These are phyloP conservation scores for Syrmaticus mikado DNA, from an alignment of 2,113 vertebrate species.

Conservation along the genomic window DNA sequence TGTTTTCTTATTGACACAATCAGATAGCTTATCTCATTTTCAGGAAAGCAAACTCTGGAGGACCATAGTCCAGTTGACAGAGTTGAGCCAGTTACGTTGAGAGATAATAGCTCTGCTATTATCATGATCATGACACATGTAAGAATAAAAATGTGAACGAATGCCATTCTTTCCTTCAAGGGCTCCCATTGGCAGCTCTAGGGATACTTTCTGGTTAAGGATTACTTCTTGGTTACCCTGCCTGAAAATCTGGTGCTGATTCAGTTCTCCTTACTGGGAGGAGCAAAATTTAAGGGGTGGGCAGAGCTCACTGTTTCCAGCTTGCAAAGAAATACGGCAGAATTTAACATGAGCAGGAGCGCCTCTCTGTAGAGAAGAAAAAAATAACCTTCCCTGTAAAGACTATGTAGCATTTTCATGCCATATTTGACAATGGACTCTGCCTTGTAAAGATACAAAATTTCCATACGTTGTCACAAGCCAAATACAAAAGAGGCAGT, in stretches of 20 bases:
- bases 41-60: neutral
- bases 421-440: neutral
- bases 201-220: neutral
- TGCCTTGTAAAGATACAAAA: neutral
- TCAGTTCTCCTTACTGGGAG: neutral
- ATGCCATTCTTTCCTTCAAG: neutral
- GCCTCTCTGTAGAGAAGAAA: neutral
- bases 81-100: neutral
- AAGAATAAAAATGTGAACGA: neutral
- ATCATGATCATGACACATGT: neutral
- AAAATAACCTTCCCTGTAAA: neutral
- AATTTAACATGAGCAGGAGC: neutral
- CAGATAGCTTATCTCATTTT: no score
- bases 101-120: neutral
- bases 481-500: neutral
- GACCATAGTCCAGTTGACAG: neutral
- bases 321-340: neutral
- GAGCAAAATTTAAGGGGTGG: neutral
- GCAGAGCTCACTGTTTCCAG: neutral
- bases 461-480: neutral
- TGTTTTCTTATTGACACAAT: neutral
- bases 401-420: neutral
- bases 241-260: neutral
- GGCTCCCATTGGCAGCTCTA: neutral
- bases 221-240: neutral